Percentiles rank a stretch among this genome's conserved stretches.
Conservation (phyloP, 2,113 vertebrate genomes). For the Chroicocephalus ridibundus region DNA sequence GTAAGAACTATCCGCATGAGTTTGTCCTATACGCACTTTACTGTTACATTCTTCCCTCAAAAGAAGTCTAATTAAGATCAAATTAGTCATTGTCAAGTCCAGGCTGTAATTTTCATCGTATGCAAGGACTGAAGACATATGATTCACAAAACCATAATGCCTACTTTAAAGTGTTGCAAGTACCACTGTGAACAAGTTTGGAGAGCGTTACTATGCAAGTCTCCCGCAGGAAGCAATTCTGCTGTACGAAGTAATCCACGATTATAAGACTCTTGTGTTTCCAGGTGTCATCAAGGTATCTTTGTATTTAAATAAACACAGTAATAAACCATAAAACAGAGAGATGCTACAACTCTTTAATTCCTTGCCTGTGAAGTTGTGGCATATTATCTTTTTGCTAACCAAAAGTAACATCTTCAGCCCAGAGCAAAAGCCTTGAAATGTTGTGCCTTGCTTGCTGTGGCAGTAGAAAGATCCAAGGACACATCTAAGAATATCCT, state of each 20-base stretch:
- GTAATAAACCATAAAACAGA: accelerated
- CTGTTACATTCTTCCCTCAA: neutral
- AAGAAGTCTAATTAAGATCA: neutral
- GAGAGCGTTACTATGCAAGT: neutral
- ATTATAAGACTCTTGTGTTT: neutral
- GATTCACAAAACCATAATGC: neutral
- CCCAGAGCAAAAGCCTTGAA: neutral
- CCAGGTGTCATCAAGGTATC: neutral
- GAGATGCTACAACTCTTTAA: neutral
- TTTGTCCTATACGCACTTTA: neutral
- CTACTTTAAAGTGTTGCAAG: accelerated
- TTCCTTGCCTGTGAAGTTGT: accelerated
- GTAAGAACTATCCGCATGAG: accelerated
- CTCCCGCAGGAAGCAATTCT: neutral
- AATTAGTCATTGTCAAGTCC: neutral
- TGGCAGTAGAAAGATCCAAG: neutral
- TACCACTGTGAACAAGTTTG: neutral
- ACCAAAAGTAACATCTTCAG: neutral
- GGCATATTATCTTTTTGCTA: neutral
- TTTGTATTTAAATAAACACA: neutral
- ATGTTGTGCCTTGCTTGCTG: accelerated
- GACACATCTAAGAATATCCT: neutral
- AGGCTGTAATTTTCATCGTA: neutral
- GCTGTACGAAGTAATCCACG: neutral
- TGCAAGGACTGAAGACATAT: neutral